Evolutionary conservation across 1,140 invertebrate species (phyloP).

Genomic region (Rhopalosiphum maidis): DNA sequence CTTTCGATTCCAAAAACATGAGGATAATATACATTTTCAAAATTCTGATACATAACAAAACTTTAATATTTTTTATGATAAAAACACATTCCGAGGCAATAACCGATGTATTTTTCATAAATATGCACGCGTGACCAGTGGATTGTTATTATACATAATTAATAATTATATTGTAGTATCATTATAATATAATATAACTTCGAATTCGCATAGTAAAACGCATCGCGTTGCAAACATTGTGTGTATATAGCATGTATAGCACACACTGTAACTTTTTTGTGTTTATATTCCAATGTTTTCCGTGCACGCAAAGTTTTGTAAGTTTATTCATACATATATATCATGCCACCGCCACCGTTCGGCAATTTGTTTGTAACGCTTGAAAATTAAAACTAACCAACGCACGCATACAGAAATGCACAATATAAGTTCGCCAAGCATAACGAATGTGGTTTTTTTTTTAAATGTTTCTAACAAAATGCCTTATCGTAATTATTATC

Average conservation of each 20-base stretch:
- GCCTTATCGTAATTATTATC: neutral
- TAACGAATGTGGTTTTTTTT: neutral
- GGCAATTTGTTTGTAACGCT: neutral
- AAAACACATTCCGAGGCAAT: neutral
- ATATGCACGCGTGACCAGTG: neutral
- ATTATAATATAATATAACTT: neutral
- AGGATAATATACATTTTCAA: slow-evolving; percentile 10
- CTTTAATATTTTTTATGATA: neutral
- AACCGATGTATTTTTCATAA: neutral
- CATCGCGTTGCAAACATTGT: neutral
- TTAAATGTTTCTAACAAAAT: neutral
- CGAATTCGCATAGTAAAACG: neutral
- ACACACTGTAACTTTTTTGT: neutral
- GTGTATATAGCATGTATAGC: no score
- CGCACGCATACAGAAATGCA: neutral
- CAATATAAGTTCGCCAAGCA: neutral
- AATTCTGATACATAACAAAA: neutral
- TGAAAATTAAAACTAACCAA: neutral
- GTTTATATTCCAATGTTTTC: neutral
- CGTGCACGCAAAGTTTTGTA: neutral
- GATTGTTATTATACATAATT: neutral
- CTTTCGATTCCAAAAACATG: neutral
- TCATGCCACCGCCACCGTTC: neutral
- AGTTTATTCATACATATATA: neutral
- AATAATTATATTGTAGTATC: neutral